Conservation (phyloP, 2,113 vertebrate species). For the Colinus virginianus region DNA sequence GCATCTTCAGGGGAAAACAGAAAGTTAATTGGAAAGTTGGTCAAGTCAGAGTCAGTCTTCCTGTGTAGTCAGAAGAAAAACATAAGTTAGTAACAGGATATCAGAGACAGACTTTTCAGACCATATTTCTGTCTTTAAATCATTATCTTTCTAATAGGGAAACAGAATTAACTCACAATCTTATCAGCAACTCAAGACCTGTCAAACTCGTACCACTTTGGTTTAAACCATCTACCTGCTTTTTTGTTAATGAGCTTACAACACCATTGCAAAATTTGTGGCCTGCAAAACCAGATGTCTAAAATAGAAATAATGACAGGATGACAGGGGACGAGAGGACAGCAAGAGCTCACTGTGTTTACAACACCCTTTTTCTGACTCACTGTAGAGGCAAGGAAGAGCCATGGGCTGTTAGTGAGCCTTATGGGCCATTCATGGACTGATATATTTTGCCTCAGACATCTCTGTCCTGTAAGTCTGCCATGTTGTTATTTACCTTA, state of each 20-base stretch:
- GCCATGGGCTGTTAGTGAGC: fast-evolving
- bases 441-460: not conserved
- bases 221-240: not conserved
- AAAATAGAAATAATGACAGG: not conserved
- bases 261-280: conserved; percentile 23
- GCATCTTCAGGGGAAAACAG: not conserved
- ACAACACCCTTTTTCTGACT: not conserved
- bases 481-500: not conserved
- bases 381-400: not conserved
- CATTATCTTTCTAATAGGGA: not conserved
- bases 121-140: not conserved
- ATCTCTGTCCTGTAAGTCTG: not conserved
- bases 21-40: not conserved
- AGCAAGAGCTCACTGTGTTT: not conserved
- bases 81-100: not conserved
- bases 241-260: not conserved
- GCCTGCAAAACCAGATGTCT: conserved; percentile 32
- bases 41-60: not conserved
- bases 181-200: conserved; percentile 30
- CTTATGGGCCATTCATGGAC: not conserved
- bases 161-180: not conserved
- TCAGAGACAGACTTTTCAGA: not conserved
- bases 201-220: not conserved
- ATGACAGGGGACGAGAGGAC: not conserved
- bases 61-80: not conserved